phyloP scores from a whole-genome alignment of 2,113 vertebrate genomes.

The Cervus canadensis region DNA sequence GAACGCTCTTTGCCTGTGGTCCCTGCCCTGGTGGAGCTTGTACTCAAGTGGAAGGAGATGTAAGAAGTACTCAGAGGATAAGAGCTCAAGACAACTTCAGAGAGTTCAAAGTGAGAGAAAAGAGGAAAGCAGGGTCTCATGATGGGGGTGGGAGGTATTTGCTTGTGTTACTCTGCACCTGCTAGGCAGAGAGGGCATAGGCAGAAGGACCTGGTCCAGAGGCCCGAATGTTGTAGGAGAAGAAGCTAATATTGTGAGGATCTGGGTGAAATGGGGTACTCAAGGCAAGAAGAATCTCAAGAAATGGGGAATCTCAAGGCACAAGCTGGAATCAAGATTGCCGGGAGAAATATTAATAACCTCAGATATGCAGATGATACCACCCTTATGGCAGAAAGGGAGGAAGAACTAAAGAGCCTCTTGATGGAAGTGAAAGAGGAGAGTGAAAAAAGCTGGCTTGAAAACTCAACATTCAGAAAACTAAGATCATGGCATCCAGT shows the following conservation, averaged over 20 bases:
- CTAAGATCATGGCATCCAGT: background rate
- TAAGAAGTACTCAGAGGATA: background rate
- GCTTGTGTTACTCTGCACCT: background rate
- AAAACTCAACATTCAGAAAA: background rate
- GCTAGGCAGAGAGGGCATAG: background rate
- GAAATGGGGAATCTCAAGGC: background rate
- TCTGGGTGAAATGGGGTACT: background rate
- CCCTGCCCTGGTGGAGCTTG: background rate
- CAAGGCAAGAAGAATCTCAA: background rate
- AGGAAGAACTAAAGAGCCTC: background rate
- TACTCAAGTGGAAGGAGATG: background rate
- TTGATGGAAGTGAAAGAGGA: background rate
- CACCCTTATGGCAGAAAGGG: background rate
- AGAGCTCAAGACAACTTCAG: background rate
- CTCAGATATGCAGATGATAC: background rate
- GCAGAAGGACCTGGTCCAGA: background rate
- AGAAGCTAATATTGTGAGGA: background rate
- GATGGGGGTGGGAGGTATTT: accelerated
- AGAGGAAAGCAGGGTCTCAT: background rate
- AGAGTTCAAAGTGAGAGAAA: background rate
- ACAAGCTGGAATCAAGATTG: background rate
- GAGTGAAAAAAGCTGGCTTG: background rate
- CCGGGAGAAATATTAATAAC: background rate
- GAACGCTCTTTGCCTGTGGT: background rate
- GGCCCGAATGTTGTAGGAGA: background rate